A percentile compares a stretch with the other conserved stretches of the same genome.
These are phyloP conservation scores for rabbit (Oryctolagus cuniculus) DNA, from an alignment of 2,113 vertebrate genomes.

Conservation along the genomic window DNA sequence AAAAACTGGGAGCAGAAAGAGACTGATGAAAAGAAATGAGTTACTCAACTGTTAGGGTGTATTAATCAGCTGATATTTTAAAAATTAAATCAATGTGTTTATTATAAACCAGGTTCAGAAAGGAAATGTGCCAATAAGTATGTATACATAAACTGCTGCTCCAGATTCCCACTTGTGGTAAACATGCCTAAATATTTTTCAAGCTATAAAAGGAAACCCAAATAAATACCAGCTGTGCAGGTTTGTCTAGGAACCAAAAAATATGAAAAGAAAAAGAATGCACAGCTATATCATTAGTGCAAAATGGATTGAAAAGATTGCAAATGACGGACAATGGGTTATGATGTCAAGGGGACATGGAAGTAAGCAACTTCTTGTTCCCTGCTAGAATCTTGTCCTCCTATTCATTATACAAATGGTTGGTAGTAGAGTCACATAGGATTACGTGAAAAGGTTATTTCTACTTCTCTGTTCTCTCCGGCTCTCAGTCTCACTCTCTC, in stretches of 20 bases:
- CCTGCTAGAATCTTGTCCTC: background rate
- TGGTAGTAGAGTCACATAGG: background rate
- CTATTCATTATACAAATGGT: background rate
- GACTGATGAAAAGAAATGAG: background rate
- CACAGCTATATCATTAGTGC: background rate
- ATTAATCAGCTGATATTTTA: conserved; percentile 67
- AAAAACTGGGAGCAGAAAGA: conserved; percentile 54
- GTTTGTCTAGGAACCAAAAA: conserved; percentile 71
- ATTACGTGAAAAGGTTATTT: background rate
- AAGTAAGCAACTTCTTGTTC: conserved; percentile 2
- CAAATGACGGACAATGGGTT: background rate
- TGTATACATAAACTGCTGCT: conserved; percentile 67
- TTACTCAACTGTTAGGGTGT: conserved; percentile 18
- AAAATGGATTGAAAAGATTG: conserved; percentile 34
- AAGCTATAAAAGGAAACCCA: conserved; percentile 78
- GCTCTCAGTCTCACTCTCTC: too few relatives aligned
- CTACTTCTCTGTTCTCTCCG: background rate
- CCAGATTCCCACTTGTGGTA: conserved; percentile 76
- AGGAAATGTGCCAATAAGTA: conserved; percentile 61
- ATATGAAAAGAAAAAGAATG: conserved; percentile 52
- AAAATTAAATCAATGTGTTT: conserved; percentile 71
- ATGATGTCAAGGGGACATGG: background rate
- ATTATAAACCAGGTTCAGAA: conserved; percentile 47
- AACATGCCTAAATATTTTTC: conserved; percentile 81
- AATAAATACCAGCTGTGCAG: conserved; percentile 78